Base-by-base conservation (phyloP, 2,797 vertebrate genomes). In the Acanthurus lineatus region DNA sequence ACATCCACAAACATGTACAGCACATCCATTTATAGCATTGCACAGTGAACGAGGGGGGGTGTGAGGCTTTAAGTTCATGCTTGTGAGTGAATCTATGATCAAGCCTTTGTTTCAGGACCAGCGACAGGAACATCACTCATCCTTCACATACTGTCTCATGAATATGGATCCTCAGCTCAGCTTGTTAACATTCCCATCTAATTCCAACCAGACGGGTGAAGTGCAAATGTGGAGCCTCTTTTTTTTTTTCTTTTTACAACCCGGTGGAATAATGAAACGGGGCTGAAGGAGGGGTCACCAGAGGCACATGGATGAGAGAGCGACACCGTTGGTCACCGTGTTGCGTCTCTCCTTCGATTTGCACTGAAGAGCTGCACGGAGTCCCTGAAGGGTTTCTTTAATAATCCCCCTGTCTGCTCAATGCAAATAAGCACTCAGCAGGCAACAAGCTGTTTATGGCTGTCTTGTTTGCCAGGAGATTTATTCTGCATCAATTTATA, bases 401-500 rank as follows among this genome's bases (percentile, higher is more conserved):
- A 83, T 90, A 83, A 85, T 84, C 81, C 57, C 22, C 49, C 76
- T 60, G 62, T 88, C 79, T 79, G 20, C 87, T 83, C 73, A 47
- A 85, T 82, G 85, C 83, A 90, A 90, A 91, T 82, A 77, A 86
- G 75, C 76, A 53, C 88, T 85, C 86, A 85, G 82, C 86, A 68
- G 82, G 78, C 67, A 78, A 83, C 84, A 80, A 77, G 83, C 89
- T 89, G 86, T 89, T 91, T 90, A 91, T 81, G 83, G 64, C 84
- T 40, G 67, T 68, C 76, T 78, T 80, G 75, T 90, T 91, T 88
- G 73, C 73, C 58, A 65, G 69, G 76, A 85, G 79, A 92, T 88
- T 91, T 89, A 88, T 91, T 76, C 87, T 68, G 77, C 86, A 85
- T 91, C 79, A 86, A 71, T 89, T 92, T 87, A 86, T 74, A 85